phyloP scores from a whole-genome alignment of 2,888 invertebrate genomes.

The Lepidochitona cinerea region DNA sequence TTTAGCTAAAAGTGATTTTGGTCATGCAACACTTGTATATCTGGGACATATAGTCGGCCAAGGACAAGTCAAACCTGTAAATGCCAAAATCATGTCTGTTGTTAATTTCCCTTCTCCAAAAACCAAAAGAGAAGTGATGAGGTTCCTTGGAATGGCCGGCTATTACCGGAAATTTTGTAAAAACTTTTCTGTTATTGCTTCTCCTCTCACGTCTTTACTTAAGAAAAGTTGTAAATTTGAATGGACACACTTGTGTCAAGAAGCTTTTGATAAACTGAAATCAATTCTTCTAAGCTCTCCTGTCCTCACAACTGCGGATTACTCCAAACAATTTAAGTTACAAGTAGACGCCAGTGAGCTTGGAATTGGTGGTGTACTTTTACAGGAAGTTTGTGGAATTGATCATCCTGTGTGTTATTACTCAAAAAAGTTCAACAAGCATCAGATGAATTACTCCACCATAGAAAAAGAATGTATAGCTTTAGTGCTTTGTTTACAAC shows the following conservation, averaged over 20 bases:
- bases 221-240: slow-evolving; percentile 29
- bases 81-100: slow-evolving; percentile 22
- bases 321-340: slow-evolving; percentile 28
- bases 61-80: slow-evolving; percentile 30
- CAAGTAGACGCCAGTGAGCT: slow-evolving; percentile 42
- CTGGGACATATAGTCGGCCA: slow-evolving; percentile 37
- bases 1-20: too few species aligned
- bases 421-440: slow-evolving; percentile 31
- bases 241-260: slow-evolving; percentile 49
- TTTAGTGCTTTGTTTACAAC: slow-evolving; percentile 30
- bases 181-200: slow-evolving; percentile 24
- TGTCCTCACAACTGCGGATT: slow-evolving; percentile 21
- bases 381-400: slow-evolving; percentile 34
- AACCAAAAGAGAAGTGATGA: slow-evolving; percentile 24
- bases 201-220: slow-evolving; percentile 17
- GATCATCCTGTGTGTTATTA: slow-evolving; percentile 34
- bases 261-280: slow-evolving; percentile 54
- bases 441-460: slow-evolving; percentile 32
- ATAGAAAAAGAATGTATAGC: slow-evolving; percentile 37
- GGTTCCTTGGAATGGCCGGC: slow-evolving; percentile 29
- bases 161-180: slow-evolving; percentile 30
- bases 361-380: slow-evolving; percentile 35
- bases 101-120: slow-evolving; percentile 23
- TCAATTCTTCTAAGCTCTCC: slow-evolving; percentile 19
- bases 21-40: slow-evolving; percentile 16